These are phyloP conservation scores for Paedocypris micromegethes DNA, from an alignment of 2,797 vertebrate genomes.

Conservation along the genomic window DNA sequence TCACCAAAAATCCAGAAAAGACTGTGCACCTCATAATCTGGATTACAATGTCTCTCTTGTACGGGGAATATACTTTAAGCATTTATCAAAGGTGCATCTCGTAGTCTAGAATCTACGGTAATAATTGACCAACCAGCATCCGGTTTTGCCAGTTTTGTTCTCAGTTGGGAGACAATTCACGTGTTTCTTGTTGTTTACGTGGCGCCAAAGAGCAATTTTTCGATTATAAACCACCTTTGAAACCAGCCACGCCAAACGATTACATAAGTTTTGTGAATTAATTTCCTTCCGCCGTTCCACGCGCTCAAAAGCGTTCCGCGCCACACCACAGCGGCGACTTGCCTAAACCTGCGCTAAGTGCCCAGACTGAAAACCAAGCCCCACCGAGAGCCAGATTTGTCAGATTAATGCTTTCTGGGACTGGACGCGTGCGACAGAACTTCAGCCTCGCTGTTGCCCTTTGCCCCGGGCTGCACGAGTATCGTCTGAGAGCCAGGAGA, in stretches of 20 bases:
- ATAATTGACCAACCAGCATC: too few relatives aligned
- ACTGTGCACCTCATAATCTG: too few relatives aligned
- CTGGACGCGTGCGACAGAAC: slow-evolving; percentile 6
- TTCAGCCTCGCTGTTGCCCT: not conserved
- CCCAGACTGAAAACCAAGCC: slow-evolving; percentile 10
- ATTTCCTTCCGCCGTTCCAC: slow-evolving; percentile 1
- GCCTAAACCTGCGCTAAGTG: slow-evolving; percentile 19
- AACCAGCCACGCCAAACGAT: not conserved
- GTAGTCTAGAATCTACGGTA: too few relatives aligned
- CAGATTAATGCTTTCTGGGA: slow-evolving; percentile 15
- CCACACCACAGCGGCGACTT: slow-evolving; percentile 1
- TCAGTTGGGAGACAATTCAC: not conserved
- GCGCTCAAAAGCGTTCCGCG: too few relatives aligned
- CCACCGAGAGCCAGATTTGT: slow-evolving; percentile 13
- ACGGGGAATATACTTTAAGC: too few relatives aligned
- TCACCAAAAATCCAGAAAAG: not conserved
- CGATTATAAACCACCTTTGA: slow-evolving; percentile 2
- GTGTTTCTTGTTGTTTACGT: not conserved
- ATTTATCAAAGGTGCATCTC: too few relatives aligned
- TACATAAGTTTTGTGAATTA: too few relatives aligned
- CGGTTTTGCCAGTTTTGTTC: too few relatives aligned
- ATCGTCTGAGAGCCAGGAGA: slow-evolving; percentile 4
- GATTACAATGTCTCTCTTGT: too few relatives aligned
- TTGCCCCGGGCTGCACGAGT: not conserved
- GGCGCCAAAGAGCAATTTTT: not conserved